A percentile compares a stretch with the other conserved stretches of the same genome.
Conservation (phyloP, 2,113 vertebrate species). For the Geococcyx californianus region DNA sequence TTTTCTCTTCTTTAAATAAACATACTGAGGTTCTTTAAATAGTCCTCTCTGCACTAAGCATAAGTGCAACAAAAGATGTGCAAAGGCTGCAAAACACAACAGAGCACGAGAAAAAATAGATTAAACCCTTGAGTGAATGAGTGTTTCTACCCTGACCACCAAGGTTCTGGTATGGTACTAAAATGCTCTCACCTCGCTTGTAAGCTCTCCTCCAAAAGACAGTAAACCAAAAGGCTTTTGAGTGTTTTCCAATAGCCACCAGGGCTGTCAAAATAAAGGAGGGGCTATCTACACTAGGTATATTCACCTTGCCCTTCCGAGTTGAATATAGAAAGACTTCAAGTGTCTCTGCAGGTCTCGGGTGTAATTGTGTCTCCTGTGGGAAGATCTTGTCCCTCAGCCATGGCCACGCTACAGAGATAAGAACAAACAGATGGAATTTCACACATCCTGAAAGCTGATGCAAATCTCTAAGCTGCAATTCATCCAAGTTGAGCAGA, state of each 20-base stretch:
- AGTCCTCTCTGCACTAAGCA: conserved; percentile 4
- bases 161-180: neutral
- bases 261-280: neutral
- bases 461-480: neutral
- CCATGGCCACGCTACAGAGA: fast-evolving
- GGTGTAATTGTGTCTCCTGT: fast-evolving
- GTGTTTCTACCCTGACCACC: neutral
- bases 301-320: neutral
- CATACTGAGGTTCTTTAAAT: conserved; percentile 11
- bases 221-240: neutral
- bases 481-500: neutral
- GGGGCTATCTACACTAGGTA: neutral
- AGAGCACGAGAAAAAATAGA: neutral
- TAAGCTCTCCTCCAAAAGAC: neutral
- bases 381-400: neutral
- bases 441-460: neutral
- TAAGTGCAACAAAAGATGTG: conserved; percentile 14
- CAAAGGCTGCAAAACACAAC: conserved; percentile 43
- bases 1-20: conserved; percentile 21
- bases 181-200: neutral
- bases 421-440: neutral
- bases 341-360: neutral
- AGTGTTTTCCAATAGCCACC: neutral
- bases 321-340: neutral
- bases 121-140: neutral